Base-by-base conservation (phyloP, 2,113 vertebrate genomes). In the Epinephelus fuscoguttatus region DNA sequence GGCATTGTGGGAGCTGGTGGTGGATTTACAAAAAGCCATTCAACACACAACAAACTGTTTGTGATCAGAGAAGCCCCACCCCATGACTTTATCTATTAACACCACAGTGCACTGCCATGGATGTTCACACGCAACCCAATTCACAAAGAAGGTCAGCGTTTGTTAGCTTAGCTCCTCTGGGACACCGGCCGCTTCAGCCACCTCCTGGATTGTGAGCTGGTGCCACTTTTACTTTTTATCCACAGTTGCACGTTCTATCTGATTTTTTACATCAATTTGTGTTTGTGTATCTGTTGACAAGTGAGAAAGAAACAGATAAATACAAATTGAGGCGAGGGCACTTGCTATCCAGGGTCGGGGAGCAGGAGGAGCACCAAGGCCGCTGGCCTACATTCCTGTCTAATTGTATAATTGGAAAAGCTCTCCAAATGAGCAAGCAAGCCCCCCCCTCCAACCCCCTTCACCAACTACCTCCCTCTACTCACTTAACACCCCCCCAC, bases 381-480 rank as follows among this genome's bases (percentile, higher is more conserved):
- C 92, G 88, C 89, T 96, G 95, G 91, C 95, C 95, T 96, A 96
- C 95, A 96, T 96, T 96, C 95, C 94, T 94, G 67, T 92, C 94
- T 96, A 96, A 95, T 95, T 96, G 95, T 95, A 94, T 96, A 96
- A 96, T 96, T 95, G 95, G 93, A 94, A 95, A 94, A 95, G 94
- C 95, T 95, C 94, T 94, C 90, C 92, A 95, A 96, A 95, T 94
- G 94, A 96, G 95, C 95, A 92, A 92, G 91, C 93, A 80, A 85
- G 75, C 84, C 82, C 81, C 93, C 84, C 52, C 71, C 81, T 67
- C 45, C 57, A 64, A 77, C 27, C 70, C 70, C 84, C 84, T 74
- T 9, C 80, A 25, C 70, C 68, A 42, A 56, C 69, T 77, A 69
- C 75, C 71, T 40, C 88, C 84, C 91, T 84, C 81, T 55, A 82